A percentile compares a stretch with the other conserved stretches of the same genome.
Evolutionary conservation across 2,113 vertebrate species (phyloP).

Genomic region (Brachirus orientalis): DNA sequence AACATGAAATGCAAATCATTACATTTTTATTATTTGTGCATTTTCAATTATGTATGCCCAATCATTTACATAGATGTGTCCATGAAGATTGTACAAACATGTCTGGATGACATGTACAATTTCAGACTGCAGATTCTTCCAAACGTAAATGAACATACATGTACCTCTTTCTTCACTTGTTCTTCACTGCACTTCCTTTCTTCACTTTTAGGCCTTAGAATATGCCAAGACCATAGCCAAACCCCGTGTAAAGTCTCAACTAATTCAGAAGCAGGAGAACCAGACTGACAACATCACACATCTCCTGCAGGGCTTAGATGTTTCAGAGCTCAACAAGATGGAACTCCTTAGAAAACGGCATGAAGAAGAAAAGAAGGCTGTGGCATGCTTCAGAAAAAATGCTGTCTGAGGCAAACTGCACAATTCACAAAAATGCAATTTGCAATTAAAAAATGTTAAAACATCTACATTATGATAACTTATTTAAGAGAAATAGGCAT

Average conservation of each 20-base stretch:
- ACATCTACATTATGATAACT: no score
- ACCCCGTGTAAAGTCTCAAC: conserved; percentile 71
- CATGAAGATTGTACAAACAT: no score
- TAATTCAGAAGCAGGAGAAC: conserved; percentile 43
- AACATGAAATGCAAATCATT: no score
- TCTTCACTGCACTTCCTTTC: conserved; percentile 16
- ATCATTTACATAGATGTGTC: no score
- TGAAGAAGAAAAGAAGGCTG: conserved; percentile 85
- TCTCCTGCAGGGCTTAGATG: conserved; percentile 44
- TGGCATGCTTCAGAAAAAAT: conserved; percentile 82
- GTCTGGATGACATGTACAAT: no score
- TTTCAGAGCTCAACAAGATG: conserved; percentile 77
- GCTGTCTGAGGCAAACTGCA: conserved; percentile 18
- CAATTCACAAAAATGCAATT: not conserved
- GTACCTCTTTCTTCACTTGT: conserved; percentile 13
- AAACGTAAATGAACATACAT: not conserved
- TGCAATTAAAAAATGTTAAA: no score
- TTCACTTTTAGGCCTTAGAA: conserved; percentile 85
- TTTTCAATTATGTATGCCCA: no score
- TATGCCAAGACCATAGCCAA: conserved; percentile 89
- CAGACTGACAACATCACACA: conserved; percentile 33
- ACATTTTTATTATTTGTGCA: not conserved
- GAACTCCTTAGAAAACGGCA: conserved; percentile 85
- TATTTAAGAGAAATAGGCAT: no score
- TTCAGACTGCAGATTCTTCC: no score